These are phyloP conservation scores for Neosilurus mollespiculum DNA, from an alignment of 2,797 vertebrate genomes.

Conservation along the genomic window DNA sequence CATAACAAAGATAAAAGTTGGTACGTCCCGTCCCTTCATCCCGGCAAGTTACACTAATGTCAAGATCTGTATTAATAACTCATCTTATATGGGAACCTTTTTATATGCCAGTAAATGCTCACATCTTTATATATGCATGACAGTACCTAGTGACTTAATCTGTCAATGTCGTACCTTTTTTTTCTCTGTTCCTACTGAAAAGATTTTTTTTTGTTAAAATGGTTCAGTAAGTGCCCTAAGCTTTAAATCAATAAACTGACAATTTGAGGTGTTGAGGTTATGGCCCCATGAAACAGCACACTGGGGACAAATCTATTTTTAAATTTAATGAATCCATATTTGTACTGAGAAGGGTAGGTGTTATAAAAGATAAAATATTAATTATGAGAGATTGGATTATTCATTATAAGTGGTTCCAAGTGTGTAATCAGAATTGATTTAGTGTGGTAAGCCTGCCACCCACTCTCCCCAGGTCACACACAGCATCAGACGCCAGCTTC, in stretches of 20 bases:
- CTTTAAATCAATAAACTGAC: slow-evolving; percentile 46
- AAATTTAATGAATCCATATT: slow-evolving; percentile 46
- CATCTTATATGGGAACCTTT: background rate
- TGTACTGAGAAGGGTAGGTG: slow-evolving; percentile 32
- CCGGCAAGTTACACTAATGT: background rate
- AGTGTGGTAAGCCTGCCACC: slow-evolving; percentile 40
- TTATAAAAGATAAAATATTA: slow-evolving; percentile 48
- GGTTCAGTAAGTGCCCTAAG: slow-evolving; percentile 20
- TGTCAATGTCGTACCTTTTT: background rate
- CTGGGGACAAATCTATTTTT: slow-evolving; percentile 42
- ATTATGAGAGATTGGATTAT: slow-evolving; percentile 47
- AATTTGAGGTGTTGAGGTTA: slow-evolving; percentile 37
- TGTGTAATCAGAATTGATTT: slow-evolving; percentile 51
- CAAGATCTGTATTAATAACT: background rate
- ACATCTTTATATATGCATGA: slow-evolving; percentile 2
- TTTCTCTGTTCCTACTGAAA: background rate
- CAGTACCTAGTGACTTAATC: slow-evolving; percentile 9
- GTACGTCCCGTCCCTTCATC: background rate
- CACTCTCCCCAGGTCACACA: slow-evolving; percentile 16
- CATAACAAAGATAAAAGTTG: background rate
- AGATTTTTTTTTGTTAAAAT: background rate
- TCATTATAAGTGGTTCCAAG: slow-evolving; percentile 39
- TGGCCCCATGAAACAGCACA: slow-evolving; percentile 17
- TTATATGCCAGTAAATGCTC: too few species aligned
- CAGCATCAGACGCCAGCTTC: slow-evolving; percentile 6